A percentile compares a stretch with the other conserved stretches of the same genome.
Evolutionary conservation across 1,140 invertebrate species (phyloP).

Genomic region (Heliconius hewitsoni): DNA sequence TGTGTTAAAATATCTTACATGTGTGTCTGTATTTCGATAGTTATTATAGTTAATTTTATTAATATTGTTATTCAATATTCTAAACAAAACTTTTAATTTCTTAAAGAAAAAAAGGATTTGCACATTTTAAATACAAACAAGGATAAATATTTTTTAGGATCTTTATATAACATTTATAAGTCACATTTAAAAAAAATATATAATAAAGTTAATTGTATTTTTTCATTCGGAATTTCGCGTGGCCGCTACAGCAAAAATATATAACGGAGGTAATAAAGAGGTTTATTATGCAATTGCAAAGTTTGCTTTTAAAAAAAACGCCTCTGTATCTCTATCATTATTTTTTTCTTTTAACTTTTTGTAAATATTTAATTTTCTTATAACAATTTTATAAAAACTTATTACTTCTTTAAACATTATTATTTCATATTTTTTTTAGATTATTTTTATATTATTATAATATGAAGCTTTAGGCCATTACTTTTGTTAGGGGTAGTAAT

Average conservation of each 20-base stretch:
- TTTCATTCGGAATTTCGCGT: conserved; percentile 49
- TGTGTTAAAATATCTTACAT: conserved; percentile 30
- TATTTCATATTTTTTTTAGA: too few species aligned
- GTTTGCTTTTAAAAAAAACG: neutral
- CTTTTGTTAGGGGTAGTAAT: neutral
- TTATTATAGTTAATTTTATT: too few species aligned
- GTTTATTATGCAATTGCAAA: neutral
- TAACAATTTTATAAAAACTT: too few species aligned
- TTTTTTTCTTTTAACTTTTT: neutral
- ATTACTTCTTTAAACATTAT: too few species aligned
- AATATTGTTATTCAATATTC: too few species aligned
- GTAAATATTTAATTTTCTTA: neutral
- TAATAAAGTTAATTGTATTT: conserved; percentile 46
- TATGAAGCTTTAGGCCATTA: neutral
- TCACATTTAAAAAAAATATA: neutral
- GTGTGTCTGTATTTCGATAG: too few species aligned
- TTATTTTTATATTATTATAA: too few species aligned
- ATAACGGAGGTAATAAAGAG: conserved; percentile 89
- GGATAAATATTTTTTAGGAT: neutral
- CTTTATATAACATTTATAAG: neutral
- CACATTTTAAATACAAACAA: too few species aligned
- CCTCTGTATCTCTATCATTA: neutral
- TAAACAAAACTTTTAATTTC: too few species aligned
- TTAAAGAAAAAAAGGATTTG: too few species aligned
- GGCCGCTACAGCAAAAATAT: conserved; percentile 85